Base-by-base conservation (phyloP, 2,113 vertebrate genomes). In the Lepus timidus region DNA sequence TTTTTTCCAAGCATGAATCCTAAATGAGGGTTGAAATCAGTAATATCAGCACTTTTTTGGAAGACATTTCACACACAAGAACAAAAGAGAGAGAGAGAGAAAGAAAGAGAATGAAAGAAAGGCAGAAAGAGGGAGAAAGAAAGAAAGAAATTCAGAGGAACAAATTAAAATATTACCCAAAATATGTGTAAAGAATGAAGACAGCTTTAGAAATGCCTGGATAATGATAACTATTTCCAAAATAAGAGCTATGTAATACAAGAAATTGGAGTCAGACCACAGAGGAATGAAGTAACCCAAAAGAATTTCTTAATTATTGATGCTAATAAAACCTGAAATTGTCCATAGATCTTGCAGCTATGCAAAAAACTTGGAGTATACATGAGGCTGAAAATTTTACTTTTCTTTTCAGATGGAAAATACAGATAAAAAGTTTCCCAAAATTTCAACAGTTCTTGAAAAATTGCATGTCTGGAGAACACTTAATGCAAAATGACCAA, bases 281-380 rank as follows among this genome's bases (percentile, higher is more conserved):
- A 75, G 58, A 71, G 31, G 61, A 81, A 94, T 80, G 31, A 76
- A 89, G 65, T 55, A 91, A 91, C 44, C 70, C 58, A n/a, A 74
- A 61, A 86, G 58, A 67, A 92, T 67, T 20, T 94, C 80, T 85
- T 91, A 91, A 84, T 89, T 94, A 93, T 73, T 68, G 65, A 91
- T 71, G 76, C 70, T 93, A 86, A 89, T 75, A 74, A 83, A 96
- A 91, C 36, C 33, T 74, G 61, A 95, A 71, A 67, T 71, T 67
- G 36, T 81, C 44, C 31, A 31, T 68, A 49, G 29, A 79, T 19
- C 22, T 94, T 78, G 52, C 29, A 87, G 36, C 22, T 51, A 31
- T 27, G 52, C 68, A 94, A 55, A 90, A 79, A 95, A 82, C 51
- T 75, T 91, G 74, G 52, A 65, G 9, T 91, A 62, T 25, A 39